Base-by-base conservation (phyloP, 2,888 invertebrate genomes). In the Amphipoea lucens region DNA sequence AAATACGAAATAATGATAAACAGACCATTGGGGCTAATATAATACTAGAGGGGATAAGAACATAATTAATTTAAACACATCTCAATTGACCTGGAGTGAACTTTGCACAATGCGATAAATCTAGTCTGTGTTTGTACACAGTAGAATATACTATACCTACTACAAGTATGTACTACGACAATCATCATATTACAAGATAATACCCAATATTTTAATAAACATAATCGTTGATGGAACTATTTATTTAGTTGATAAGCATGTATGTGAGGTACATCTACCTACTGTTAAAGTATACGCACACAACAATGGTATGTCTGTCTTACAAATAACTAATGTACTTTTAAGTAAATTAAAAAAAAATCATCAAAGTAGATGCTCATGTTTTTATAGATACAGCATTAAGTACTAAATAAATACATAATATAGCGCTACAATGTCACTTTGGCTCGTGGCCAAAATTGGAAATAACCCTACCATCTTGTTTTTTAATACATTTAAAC, bases 81-180 rank as follows among this genome's bases (percentile, higher is more conserved):
- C 62, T 70, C 36, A 79, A 42, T 40, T 83, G 40, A 74, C 73
- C 79, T 78, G n/a, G 14, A 66, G 17, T 78, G 86, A 82, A 63
- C 86, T 82, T 74, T 63, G 57, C 9, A 77, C 57, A 74, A 67
- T 81, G 69, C 23, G 14, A 73, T 65, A 65, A 29, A 54, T 48
- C 29, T 75, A 73, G 63, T 51, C 36, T 51, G 7, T n/a, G 12
- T 80, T 70, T 70, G 5, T 17, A 45, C 42, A 76, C 17, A 76
- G 20, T 62, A 63, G 14, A 45, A 9, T 54, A 23, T 54, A n/a
- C n/a, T 57, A 20, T 48, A 48, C 12, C 12, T 45, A 45, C 63
- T n/a, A 63, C 14, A n/a, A 62, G 4, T 48, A n/a, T n/a, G n/a
- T n/a, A 40, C 9, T 78, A 45, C 20, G 14, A 42, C 7, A 7